Evolutionary conservation across 2,888 invertebrate genomes (phyloP).

Genomic region (Flexamia atlantica): DNA sequence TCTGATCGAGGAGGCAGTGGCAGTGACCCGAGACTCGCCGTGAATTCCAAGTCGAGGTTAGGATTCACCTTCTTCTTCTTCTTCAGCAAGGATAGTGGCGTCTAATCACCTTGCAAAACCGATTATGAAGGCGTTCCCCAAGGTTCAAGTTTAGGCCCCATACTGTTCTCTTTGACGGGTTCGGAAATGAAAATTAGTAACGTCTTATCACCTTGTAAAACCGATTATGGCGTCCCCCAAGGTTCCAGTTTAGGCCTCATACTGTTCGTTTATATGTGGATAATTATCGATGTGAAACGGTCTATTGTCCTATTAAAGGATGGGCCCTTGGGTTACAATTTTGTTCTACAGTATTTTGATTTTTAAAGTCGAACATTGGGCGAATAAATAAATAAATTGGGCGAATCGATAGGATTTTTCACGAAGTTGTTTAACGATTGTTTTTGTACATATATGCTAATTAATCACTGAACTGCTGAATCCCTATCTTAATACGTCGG

Average conservation of each 20-base stretch:
- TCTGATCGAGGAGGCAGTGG: slow-evolving; percentile 32
- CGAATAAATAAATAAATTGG: no score
- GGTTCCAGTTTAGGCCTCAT: not conserved
- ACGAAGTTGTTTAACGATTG: no score
- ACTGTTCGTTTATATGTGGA: not conserved
- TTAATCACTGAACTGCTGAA: no score
- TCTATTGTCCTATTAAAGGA: no score
- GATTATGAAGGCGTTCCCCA: slow-evolving; percentile 23
- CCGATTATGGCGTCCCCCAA: slow-evolving; percentile 27
- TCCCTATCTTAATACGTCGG: no score
- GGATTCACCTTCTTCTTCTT: slow-evolving; percentile 38
- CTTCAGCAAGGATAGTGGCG: not conserved
- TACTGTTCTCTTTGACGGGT: slow-evolving; percentile 6
- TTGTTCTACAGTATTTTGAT: no score
- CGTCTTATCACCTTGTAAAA: slow-evolving; percentile 23
- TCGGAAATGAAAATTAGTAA: slow-evolving; percentile 37
- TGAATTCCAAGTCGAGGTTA: slow-evolving; percentile 37
- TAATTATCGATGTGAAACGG: not conserved
- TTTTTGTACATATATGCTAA: no score
- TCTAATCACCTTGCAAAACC: slow-evolving; percentile 18
- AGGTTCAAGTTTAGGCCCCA: slow-evolving; percentile 7
- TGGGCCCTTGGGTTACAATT: no score
- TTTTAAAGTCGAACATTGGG: no score
- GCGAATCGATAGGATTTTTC: no score
- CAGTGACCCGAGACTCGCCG: slow-evolving; percentile 3